These are phyloP conservation scores for Diploscapter pachys DNA, from an alignment of 1,140 invertebrate species.

Conservation along the genomic window DNA sequence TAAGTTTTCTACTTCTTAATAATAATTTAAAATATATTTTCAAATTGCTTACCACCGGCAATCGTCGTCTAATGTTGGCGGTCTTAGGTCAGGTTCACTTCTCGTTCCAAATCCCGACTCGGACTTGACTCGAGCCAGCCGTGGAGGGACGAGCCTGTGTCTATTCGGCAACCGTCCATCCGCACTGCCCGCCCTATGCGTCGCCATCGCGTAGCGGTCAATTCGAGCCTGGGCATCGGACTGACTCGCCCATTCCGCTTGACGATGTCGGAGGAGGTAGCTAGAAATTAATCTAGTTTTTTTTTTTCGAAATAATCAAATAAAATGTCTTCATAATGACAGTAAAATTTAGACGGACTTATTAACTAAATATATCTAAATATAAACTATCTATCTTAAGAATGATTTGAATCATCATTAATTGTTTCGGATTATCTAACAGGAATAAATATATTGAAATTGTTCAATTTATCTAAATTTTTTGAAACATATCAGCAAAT, in stretches of 20 bases:
- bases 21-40: no score
- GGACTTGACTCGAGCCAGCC: slow-evolving; percentile 41
- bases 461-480: no score
- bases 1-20: no score
- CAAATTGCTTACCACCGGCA: slow-evolving; percentile 15
- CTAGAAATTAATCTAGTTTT: slow-evolving; percentile 8
- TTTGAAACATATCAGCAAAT: no score
- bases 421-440: no score
- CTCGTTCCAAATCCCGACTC: slow-evolving; percentile 52
- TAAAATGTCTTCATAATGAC: no score
- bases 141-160: slow-evolving; percentile 32
- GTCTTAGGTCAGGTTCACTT: slow-evolving; percentile 55
- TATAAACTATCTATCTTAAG: no score
- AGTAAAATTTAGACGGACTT: no score
- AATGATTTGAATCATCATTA: no score
- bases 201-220: slow-evolving; percentile 15
- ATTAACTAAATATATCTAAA: no score
- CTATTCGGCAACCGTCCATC: slow-evolving; percentile 13
- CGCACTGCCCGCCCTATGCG: slow-evolving; percentile 49
- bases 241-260: slow-evolving; percentile 31
- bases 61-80: slow-evolving; percentile 44
- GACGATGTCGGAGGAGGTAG: slow-evolving; percentile 31
- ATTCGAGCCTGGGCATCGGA: slow-evolving; percentile 17
- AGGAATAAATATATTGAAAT: no score
- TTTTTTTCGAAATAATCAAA: background rate